A percentile compares a stretch with the other conserved stretches of the same genome.
Conservation (phyloP, 2,797 vertebrate species). For the Mormyrus hasselquistii region DNA sequence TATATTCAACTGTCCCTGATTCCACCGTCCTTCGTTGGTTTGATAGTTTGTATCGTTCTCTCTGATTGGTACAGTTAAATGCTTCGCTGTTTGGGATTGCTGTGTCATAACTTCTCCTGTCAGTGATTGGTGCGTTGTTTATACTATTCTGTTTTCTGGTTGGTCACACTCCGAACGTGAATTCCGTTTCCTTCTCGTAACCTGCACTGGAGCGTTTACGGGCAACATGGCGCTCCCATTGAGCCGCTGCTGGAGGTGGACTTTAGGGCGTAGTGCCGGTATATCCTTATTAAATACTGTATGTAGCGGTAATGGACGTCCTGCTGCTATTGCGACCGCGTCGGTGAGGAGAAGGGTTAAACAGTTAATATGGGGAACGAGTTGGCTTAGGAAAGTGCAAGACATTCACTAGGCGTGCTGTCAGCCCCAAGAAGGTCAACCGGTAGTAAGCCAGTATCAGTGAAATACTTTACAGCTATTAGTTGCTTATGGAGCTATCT, state of each 20-base stretch:
- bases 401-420: conserved; percentile 21
- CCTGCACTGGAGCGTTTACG: background rate
- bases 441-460: conserved; percentile 8
- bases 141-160: background rate
- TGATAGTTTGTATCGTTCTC: background rate
- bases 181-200: conserved; percentile 42
- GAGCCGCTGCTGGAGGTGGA: conserved; percentile 45
- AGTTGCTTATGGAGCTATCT: background rate
- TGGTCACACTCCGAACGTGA: background rate
- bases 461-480: background rate
- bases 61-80: background rate
- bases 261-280: background rate
- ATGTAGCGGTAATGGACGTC: conserved; percentile 24
- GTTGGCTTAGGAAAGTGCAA: conserved; percentile 33
- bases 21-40: background rate
- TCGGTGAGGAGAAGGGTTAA: conserved; percentile 9
- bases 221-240: conserved; percentile 61
- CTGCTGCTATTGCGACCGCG: conserved; percentile 10
- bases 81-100: background rate
- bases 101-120: background rate
- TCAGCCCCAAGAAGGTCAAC: conserved; percentile 53
- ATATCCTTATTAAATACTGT: conserved; percentile 30
- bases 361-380: conserved; percentile 11
- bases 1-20: background rate
- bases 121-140: background rate